phyloP scores from a whole-genome alignment of 2,888 invertebrate species.

The Tenthredo mesomela region DNA sequence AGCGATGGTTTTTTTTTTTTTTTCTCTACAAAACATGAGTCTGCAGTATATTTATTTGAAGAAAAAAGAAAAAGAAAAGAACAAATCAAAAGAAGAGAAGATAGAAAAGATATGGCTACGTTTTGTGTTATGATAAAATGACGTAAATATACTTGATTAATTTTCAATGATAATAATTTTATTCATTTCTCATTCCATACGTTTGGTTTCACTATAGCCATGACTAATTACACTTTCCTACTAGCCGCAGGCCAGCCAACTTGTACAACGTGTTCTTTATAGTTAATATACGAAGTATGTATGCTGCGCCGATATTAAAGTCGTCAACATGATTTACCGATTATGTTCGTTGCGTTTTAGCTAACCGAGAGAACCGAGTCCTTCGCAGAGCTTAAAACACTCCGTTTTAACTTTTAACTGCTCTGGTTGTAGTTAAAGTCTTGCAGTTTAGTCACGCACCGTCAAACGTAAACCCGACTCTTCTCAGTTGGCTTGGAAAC shows the following conservation, averaged over 20 bases:
- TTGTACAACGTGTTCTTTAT: constrained; percentile 47
- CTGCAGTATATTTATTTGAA: background rate
- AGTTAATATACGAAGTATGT: constrained; percentile 34
- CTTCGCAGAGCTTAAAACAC: constrained; percentile 29
- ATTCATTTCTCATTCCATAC: constrained; percentile 25
- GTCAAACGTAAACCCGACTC: constrained; percentile 16
- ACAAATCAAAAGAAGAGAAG: background rate
- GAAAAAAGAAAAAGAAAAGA: background rate
- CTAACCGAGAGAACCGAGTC: constrained; percentile 30
- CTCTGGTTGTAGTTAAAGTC: constrained; percentile 39
- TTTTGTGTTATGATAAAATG: background rate
- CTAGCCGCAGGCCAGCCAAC: constrained; percentile 42
- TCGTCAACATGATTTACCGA: constrained; percentile 46
- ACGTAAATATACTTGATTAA: constrained; percentile 26
- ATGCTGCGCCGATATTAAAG: constrained; percentile 49
- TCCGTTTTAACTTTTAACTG: constrained; percentile 43
- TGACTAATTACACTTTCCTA: constrained; percentile 49
- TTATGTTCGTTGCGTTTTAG: constrained; percentile 32
- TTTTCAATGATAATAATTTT: constrained; percentile 32
- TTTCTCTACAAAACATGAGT: background rate
- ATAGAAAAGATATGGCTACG: background rate
- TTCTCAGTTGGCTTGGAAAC: background rate
- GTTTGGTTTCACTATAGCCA: constrained; percentile 14
- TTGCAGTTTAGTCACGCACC: constrained; percentile 50
- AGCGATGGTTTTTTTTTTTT: background rate